A percentile compares a stretch with the other conserved stretches of the same genome.
Evolutionary conservation across 2,113 vertebrate species (phyloP).

Genomic region (Burhinus oedicnemus): DNA sequence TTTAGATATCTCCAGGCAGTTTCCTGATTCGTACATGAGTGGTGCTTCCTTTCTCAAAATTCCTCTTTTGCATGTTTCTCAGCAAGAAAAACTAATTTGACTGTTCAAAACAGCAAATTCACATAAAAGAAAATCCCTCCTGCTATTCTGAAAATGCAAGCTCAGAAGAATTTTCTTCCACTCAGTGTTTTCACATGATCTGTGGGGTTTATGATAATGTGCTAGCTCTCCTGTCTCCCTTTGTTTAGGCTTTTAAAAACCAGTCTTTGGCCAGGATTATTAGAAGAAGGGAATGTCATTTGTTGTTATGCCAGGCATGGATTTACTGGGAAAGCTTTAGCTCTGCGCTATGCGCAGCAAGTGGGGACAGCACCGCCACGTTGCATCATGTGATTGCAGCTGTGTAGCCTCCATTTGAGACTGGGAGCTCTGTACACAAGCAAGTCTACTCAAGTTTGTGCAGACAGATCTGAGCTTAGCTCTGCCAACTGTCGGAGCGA

Average conservation of each 20-base stretch:
- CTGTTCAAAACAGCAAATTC: constrained; percentile 10
- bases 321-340: constrained; percentile 34
- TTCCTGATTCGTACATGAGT: not conserved
- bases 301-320: constrained; percentile 45
- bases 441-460: not conserved
- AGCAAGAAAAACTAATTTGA: constrained; percentile 14
- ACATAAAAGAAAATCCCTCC: constrained; percentile 48
- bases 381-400: not conserved
- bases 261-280: constrained; percentile 27
- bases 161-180: constrained; percentile 54
- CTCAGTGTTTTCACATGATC: constrained; percentile 47
- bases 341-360: not conserved
- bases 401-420: not conserved
- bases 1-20: not conserved
- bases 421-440: not conserved
- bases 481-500: not conserved
- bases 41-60: constrained; percentile 21
- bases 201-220: constrained; percentile 45
- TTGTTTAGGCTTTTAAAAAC: constrained; percentile 49
- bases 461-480: not conserved
- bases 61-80: constrained; percentile 9
- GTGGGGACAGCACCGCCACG: not conserved
- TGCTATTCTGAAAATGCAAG: constrained; percentile 58
- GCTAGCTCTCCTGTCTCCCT: constrained; percentile 24
- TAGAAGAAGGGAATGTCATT: constrained; percentile 32